Evolutionary conservation across 2,113 vertebrate species (phyloP).

Genomic region (Gobiocypris rarus): DNA sequence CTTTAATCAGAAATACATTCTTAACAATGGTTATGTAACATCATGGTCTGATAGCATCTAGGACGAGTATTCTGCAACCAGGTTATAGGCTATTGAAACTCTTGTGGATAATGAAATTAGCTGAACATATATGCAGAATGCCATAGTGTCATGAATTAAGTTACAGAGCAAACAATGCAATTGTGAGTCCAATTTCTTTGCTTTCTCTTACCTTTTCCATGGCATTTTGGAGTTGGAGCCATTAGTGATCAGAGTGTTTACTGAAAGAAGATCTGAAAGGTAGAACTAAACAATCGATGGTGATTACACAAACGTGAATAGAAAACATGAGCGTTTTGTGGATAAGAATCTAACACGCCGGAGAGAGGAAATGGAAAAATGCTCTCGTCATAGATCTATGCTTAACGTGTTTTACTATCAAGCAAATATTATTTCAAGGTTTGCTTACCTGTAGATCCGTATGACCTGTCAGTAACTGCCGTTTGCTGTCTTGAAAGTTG

Average conservation of each 20-base stretch:
- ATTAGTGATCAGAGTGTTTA: neutral
- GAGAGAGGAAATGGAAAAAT: no score
- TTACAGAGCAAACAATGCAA: neutral
- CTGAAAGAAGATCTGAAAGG: neutral
- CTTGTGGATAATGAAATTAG: neutral
- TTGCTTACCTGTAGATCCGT: neutral
- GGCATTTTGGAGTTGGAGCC: conserved; percentile 10
- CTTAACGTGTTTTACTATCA: neutral
- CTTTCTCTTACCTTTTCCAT: conserved; percentile 6
- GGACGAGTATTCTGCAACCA: neutral
- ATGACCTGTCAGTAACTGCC: neutral
- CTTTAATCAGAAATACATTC: neutral
- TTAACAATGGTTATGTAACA: neutral
- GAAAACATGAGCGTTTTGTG: neutral
- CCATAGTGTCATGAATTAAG: neutral
- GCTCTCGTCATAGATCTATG: neutral
- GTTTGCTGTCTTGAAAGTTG: neutral
- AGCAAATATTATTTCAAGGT: neutral
- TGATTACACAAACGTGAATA: neutral
- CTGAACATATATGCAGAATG: neutral
- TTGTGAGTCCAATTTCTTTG: neutral
- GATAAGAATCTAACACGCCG: neutral
- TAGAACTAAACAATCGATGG: neutral
- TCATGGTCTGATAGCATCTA: neutral
- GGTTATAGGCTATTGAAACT: neutral